These are phyloP conservation scores for Neotoma lepida DNA, from an alignment of 2,113 vertebrate species.

Conservation along the genomic window DNA sequence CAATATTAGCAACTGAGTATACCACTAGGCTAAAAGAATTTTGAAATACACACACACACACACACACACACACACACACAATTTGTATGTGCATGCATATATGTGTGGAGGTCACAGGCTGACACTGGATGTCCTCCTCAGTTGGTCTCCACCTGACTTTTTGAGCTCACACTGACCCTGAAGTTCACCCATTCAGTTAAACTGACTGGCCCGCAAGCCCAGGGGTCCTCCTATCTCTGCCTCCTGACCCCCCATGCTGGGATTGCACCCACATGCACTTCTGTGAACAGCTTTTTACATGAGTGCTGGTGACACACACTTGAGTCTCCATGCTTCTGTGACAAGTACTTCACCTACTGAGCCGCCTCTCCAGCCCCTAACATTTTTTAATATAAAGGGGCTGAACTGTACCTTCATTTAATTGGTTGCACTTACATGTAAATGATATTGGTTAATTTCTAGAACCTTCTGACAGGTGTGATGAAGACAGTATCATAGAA, in stretches of 20 bases:
- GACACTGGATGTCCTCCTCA: not conserved
- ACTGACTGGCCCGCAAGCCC: not conserved
- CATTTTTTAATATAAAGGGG: not conserved
- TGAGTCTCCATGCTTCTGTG: not conserved
- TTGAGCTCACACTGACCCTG: not conserved
- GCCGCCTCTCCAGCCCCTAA: not conserved
- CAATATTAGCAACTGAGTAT: not conserved
- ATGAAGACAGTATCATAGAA: not conserved
- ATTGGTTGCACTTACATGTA: not conserved
- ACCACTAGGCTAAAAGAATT: not conserved
- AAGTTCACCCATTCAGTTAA: too few relatives aligned
- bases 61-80: not conserved
- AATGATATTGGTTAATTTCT: constrained; percentile 15
- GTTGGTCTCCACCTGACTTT: not conserved
- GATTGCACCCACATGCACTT: too few relatives aligned
- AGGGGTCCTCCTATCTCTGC: not conserved
- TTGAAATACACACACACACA: not conserved
- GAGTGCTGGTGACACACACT: not conserved
- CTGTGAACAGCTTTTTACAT: not conserved
- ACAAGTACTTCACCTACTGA: not conserved
- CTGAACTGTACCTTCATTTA: not conserved
- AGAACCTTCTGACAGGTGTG: constrained; percentile 25
- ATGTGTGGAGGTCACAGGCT: not conserved
- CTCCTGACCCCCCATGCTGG: not conserved
- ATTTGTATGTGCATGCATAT: not conserved